phyloP scores from a whole-genome alignment of 2,888 invertebrate species.

The Ochropleura leucogaster region DNA sequence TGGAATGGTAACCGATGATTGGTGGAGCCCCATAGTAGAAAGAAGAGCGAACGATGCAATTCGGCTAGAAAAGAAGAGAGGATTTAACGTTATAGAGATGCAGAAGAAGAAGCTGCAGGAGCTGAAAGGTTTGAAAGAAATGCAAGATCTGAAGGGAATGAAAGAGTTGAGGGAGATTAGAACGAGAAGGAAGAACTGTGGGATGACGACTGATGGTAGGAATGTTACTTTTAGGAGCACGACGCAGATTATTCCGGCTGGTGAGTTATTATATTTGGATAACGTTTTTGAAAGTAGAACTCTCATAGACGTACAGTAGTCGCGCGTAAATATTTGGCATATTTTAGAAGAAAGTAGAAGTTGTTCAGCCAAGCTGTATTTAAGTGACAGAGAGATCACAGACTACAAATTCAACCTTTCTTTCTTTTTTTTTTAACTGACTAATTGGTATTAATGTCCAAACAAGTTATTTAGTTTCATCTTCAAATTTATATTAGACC shows the following conservation, averaged over 20 bases:
- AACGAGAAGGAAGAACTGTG: conserved; percentile 52
- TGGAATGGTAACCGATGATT: conserved; percentile 77
- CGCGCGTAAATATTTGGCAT: neutral
- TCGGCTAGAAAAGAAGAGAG: conserved; percentile 42
- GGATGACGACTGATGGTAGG: conserved; percentile 67
- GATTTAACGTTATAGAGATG: conserved; percentile 48
- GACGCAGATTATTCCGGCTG: conserved; percentile 76
- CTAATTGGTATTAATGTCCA: too few species aligned
- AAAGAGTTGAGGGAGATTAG: conserved; percentile 37
- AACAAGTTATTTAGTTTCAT: too few species aligned
- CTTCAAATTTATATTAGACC: too few species aligned
- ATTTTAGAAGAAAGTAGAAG: neutral
- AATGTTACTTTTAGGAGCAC: conserved; percentile 76
- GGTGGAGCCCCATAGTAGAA: conserved; percentile 83
- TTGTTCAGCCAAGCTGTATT: neutral
- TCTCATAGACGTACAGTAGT: neutral
- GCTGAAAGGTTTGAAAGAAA: conserved; percentile 45
- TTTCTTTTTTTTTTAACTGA: too few species aligned
- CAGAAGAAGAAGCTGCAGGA: conserved; percentile 41
- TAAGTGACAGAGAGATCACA: neutral
- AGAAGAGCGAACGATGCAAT: conserved; percentile 61
- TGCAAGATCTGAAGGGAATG: conserved; percentile 37
- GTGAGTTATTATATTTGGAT: conserved; percentile 56
- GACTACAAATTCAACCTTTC: neutral
- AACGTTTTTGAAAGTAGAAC: neutral